phyloP scores from a whole-genome alignment of 2,797 vertebrate species.

The Myiotriccus ornatus region DNA sequence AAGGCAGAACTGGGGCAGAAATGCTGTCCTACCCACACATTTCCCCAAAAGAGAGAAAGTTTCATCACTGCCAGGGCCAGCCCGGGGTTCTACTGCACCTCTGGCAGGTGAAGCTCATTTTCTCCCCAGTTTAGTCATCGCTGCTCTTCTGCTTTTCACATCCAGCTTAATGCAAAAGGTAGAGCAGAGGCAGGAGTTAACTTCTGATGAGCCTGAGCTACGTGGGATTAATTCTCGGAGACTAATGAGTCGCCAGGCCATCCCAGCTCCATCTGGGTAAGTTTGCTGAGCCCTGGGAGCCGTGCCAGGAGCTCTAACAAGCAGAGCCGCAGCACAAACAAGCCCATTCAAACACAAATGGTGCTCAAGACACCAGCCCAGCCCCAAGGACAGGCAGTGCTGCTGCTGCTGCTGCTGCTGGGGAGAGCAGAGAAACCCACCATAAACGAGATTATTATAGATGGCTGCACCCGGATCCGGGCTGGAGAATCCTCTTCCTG shows the following conservation, averaged over 20 bases:
- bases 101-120: background rate
- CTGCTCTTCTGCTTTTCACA: background rate
- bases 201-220: background rate
- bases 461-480: background rate
- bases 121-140: background rate
- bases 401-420: background rate
- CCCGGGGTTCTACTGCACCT: background rate
- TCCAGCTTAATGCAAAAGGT: background rate
- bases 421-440: background rate
- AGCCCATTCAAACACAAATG: constrained; percentile 13
- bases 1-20: background rate
- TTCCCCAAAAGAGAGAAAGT: background rate
- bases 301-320: background rate
- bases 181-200: background rate
- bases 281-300: background rate
- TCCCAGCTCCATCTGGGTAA: constrained; percentile 7
- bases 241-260: background rate
- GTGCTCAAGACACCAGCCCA: background rate
- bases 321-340: background rate
- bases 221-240: background rate
- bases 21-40: accelerated
- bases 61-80: background rate
- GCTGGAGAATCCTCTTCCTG: background rate
- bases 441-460: background rate
- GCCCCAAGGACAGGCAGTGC: background rate